These are phyloP conservation scores for Apamea crenata DNA, from an alignment of 2,888 invertebrate species.

Conservation along the genomic window DNA sequence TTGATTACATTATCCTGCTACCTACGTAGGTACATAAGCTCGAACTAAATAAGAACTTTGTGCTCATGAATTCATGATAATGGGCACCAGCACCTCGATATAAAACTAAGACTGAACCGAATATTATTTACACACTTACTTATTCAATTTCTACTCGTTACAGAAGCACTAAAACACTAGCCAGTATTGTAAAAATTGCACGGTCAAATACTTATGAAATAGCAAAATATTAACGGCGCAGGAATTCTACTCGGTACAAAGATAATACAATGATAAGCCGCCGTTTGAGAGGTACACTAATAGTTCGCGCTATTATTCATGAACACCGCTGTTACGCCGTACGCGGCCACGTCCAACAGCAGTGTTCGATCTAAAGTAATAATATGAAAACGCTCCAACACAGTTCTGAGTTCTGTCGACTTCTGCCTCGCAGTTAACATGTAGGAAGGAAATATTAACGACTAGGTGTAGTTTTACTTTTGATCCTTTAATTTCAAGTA, in stretches of 20 bases:
- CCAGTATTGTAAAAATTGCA: constrained; percentile 9
- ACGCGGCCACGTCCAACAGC: constrained; percentile 31
- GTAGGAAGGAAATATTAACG: constrained; percentile 45
- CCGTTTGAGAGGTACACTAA: constrained; percentile 34
- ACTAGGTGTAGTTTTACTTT: constrained; percentile 46
- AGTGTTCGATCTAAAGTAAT: constrained; percentile 18
- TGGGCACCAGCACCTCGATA: not conserved
- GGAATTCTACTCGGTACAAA: constrained; percentile 43
- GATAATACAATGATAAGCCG: constrained; percentile 51
- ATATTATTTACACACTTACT: not conserved
- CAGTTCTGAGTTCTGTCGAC: constrained; percentile 34
- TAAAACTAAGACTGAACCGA: not conserved
- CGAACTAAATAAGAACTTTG: not conserved
- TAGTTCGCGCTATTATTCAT: constrained; percentile 45
- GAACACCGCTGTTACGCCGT: constrained; percentile 23
- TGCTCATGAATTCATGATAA: not conserved
- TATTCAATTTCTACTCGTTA: constrained; percentile 1
- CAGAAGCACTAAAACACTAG: constrained; percentile 44
- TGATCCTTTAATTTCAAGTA: constrained; percentile 34
- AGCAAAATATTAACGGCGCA: constrained; percentile 45
- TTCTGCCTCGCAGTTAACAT: constrained; percentile 27
- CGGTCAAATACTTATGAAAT: constrained; percentile 15
- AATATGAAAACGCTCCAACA: constrained; percentile 23
- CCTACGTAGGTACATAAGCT: not conserved
- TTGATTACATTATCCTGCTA: constrained; percentile 16